Base-by-base conservation (phyloP, 2,113 vertebrate species). In the Pungitius pungitius region DNA sequence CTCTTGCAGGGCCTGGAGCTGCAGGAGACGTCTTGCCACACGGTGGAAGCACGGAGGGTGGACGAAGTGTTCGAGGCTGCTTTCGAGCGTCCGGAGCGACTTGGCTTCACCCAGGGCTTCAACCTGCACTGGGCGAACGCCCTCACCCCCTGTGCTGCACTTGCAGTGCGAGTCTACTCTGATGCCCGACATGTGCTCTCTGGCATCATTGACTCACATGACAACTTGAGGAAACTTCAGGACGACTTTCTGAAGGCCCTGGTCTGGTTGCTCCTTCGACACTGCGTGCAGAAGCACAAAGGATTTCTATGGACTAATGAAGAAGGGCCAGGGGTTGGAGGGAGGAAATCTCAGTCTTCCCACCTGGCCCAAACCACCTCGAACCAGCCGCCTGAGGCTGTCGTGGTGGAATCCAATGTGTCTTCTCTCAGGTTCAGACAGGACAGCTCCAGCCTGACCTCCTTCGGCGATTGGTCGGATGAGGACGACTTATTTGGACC, bases 21-120 rank as follows among this genome's bases (percentile, higher is more conserved):
- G 59, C 97, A 98, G 90, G 98, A 99, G 90, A 99, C 98, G 0
- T 98, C 98, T 9, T 99, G 98, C 83, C 98, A 99, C 82, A 96
- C 97, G 6, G 96, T 95, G 76, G 98, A 99, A 93, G 98, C 97
- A 35, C 95, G 93, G 69, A 93, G 95, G 82, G 96, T 99, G 59
- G 97, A 99, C 65, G 97, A 99, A 89, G 94, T 99, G 58, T 99
- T 99, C 71, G 96, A 96, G 88, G 92, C 87, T 54, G 96, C 96
- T 10, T 98, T 99, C 39, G 94, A 96, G 77, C 92, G 92, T 6
- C 92, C 95, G 6, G 95, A 96, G 70, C 82, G 78, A 40, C 66
- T 91, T 0, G 92, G 92, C 74, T 78, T 93, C 55, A 91, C 93
- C 27, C 92, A 93, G 60, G 93, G 94, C 35, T 85, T 95, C n/a